Base-by-base conservation (phyloP, 1,140 invertebrate genomes). In the Cryptotermes secundus region DNA sequence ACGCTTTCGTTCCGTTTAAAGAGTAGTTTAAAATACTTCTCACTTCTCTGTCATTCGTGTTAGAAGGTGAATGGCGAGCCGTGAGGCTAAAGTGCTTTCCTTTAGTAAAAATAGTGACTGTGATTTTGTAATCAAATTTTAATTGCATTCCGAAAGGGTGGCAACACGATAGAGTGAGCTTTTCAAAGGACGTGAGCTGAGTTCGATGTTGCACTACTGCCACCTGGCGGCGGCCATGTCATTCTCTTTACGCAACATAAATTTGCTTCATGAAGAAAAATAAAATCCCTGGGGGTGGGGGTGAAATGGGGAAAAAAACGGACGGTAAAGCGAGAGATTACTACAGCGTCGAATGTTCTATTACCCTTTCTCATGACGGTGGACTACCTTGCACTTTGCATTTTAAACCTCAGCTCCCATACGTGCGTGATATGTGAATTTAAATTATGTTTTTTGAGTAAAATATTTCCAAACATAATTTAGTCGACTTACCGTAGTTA, bases 101-200 rank as follows among this genome's bases (percentile, higher is more conserved):
- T 49, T 49, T 49, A 49, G 14, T 19, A 72, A 65, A 72, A 72
- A 72, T 72, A 72, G 59, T 72, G 59, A 31, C 59, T 72, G 26
- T 72, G 59, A 72, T 72, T 72, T 72, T 72, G 9, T n/a, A 72
- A 14, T 72, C 59, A 31, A 72, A 72, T 72, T 72, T 72, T 72
- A 72, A 72, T 72, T 31, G 59, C 59, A 72, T 72, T 72, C n/a
- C 59, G n/a, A 72, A 72, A 72, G 59, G 59, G 59, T n/a, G 59
- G n/a, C 26, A 10, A 31, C 59, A 10, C 0, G n/a, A n/a, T 72
- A 72, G 26, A 31, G 59, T 31, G n/a, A 31, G n/a, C 7, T 31
- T 72, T 49, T 49, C 45, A 49, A 49, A 49, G 45, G 45, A 14
- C 45, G 3, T 16, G 14, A 72, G 59, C 59, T 10, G 59, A 72